Percentiles rank a stretch among this genome's conserved stretches.
Evolutionary conservation across 2,888 invertebrate genomes (phyloP).

Genomic region (Orthosia incerta): DNA sequence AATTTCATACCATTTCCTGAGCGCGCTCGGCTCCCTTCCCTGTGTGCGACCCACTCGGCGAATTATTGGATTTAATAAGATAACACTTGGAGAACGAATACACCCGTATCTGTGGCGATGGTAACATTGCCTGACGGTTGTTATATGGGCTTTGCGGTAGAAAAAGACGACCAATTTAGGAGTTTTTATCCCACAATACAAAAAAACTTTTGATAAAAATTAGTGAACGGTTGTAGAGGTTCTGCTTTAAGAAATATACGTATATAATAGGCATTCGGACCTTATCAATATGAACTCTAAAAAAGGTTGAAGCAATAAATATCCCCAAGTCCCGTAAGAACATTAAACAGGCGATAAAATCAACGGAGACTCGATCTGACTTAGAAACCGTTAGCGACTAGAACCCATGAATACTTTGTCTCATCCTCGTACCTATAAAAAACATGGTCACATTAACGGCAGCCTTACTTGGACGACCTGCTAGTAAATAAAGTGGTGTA

Average conservation of each 20-base stretch:
- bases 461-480: slow-evolving; percentile 48
- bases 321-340: slow-evolving; percentile 42
- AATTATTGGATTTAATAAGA: slow-evolving; percentile 85
- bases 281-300: slow-evolving; percentile 7
- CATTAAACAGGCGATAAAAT: slow-evolving; percentile 47
- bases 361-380: slow-evolving; percentile 44
- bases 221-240: neutral
- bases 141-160: slow-evolving; percentile 24
- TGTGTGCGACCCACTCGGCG: slow-evolving; percentile 77
- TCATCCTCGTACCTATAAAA: slow-evolving; percentile 50
- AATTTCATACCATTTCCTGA: slow-evolving; percentile 89
- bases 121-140: slow-evolving; percentile 8
- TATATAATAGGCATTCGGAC: neutral
- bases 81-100: slow-evolving; percentile 76
- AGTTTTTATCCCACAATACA: neutral
- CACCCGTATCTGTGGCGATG: slow-evolving; percentile 71
- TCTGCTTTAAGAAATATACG: neutral
- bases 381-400: slow-evolving; percentile 58
- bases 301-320: slow-evolving; percentile 28
- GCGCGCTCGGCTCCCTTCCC: slow-evolving; percentile 71
- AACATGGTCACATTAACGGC: slow-evolving; percentile 63
- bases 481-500: slow-evolving; percentile 71
- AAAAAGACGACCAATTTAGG: slow-evolving; percentile 7
- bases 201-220: neutral
- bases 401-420: slow-evolving; percentile 52